Evolutionary conservation across 37 sponge, comb jelly and placozoan species (phyloP), one percentile per base, ranked within the genome.

Genomic region (Chondrilla cf. caribensis): DNA sequence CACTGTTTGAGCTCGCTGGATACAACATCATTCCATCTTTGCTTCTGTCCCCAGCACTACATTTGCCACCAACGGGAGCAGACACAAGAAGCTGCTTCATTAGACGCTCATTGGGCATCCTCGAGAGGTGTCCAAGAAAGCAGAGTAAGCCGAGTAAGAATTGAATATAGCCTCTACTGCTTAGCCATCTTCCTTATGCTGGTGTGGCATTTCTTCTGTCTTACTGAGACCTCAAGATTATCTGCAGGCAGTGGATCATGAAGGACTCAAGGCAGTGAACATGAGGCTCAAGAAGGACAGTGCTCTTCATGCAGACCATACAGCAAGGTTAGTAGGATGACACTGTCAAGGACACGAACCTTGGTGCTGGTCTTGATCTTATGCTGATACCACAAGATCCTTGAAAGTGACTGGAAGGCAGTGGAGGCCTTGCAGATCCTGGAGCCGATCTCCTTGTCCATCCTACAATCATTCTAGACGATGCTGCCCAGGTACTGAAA

Each of bases 291-390:
- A n/a, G n/a, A n/a, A n/a, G n/a, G n/a, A n/a, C n/a, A n/a, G n/a
- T n/a, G n/a, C n/a, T n/a, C n/a, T n/a, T n/a, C n/a, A n/a, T n/a
- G n/a, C n/a, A n/a, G n/a, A n/a, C n/a, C n/a, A n/a, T n/a, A n/a
- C n/a, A n/a, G n/a, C n/a, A n/a, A n/a, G n/a, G n/a, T n/a, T n/a
- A n/a, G n/a, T n/a, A n/a, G n/a, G n/a, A n/a, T n/a, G 64, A 60
- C 64, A 26, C 64, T 60, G 64, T 60, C 15, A n/a, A 60, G 64
- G 64, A 60, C 15, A n/a, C 64, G 51, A 14, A 60, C 29, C 64
- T 60, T 6, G 24, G 64, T 6, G 24, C 5, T 60, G 5, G 9
- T 60, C 64, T 60, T 60, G 64, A 60, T 60, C 64, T 60, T 60
- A 5, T 15, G 24, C 29, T 60, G 64, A 60, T 60, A 15, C 64